Evolutionary conservation across 1,140 invertebrate species (phyloP).

Genomic region (Hyles vespertilio): DNA sequence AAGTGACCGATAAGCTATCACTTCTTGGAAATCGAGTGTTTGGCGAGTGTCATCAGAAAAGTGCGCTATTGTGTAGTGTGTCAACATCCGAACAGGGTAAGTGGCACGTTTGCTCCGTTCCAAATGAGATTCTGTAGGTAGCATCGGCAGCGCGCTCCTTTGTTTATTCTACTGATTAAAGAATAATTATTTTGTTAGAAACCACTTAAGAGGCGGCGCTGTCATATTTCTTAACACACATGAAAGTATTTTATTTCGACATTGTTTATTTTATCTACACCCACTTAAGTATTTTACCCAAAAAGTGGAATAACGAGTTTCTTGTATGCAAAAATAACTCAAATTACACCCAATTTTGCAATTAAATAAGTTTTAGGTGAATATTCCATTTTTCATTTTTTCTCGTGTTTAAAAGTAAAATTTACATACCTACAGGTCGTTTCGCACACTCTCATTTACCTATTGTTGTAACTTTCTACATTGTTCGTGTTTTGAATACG

Average conservation of each 20-base stretch:
- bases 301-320: too few species aligned
- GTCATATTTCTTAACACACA: constrained; percentile 2
- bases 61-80: constrained; percentile 9
- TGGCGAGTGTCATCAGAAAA: constrained; percentile 10
- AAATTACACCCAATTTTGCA: too few species aligned
- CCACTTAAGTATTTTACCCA: too few species aligned
- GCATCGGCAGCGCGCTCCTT: background rate
- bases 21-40: constrained; percentile 9
- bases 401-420: background rate
- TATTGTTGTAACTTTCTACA: constrained; percentile 5
- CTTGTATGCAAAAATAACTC: too few species aligned
- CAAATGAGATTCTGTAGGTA: constrained; percentile 1
- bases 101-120: constrained; percentile 10
- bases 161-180: constrained; percentile 15
- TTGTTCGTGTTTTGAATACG: constrained; percentile 10
- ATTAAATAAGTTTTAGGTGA: too few species aligned
- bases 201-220: background rate
- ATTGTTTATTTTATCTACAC: background rate
- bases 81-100: constrained; percentile 11
- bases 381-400: too few species aligned
- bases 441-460: background rate
- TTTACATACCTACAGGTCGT: constrained; percentile 1
- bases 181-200: constrained; percentile 4
- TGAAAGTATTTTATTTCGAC: constrained; percentile 3
- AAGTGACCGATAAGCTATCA: too few species aligned